Base-by-base conservation (phyloP, 2,888 invertebrate genomes). In the Lasius fuliginosus region DNA sequence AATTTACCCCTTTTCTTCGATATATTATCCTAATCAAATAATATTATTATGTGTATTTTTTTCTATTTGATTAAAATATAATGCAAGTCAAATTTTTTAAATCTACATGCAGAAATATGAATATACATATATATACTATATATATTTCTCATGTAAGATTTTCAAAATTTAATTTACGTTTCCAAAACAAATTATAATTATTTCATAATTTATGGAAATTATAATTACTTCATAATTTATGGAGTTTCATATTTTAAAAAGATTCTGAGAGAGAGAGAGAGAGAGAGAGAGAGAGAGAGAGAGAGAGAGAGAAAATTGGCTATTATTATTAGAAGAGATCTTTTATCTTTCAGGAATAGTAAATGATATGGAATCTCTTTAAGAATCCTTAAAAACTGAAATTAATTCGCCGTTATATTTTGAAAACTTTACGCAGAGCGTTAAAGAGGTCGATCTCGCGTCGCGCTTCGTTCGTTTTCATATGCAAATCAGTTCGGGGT, bases 401-500 rank as follows among this genome's bases (percentile, higher is more conserved):
- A 81, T 79, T 46, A 73, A 79, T 75, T 46, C 3, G 75, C 4
- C 46, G 30, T 4, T 53, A 46, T n/a, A n/a, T 60, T 23, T 42
- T 60, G 36, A 27, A 23, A 60, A 74, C 18, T 33, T 46, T 30
- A 60, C 18, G 58, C 60, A 74, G 18, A 42, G 30, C 15, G 42
- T n/a, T 23, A 42, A 42, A 12, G 58, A 71, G 71, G 27, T 42
- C 42, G 77, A 77, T 77, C 77, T 69, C n/a, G 23, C 60, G 62
- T 33, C 36, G 76, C 81, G 60, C 77, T 82, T 18, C 64, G 68
- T 62, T 36, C 62, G 83, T 81, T 69, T 81, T 81, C 60, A 53
- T 69, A 83, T 83, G 83, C 82, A 81, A 83, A 83, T 83, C 83
- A 40, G 81, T 81, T 69, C 82, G 58, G 62, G 82, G 83, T 68